phyloP scores from a whole-genome alignment of 1,140 invertebrate species.

The Drosophila pseudoobscura region DNA sequence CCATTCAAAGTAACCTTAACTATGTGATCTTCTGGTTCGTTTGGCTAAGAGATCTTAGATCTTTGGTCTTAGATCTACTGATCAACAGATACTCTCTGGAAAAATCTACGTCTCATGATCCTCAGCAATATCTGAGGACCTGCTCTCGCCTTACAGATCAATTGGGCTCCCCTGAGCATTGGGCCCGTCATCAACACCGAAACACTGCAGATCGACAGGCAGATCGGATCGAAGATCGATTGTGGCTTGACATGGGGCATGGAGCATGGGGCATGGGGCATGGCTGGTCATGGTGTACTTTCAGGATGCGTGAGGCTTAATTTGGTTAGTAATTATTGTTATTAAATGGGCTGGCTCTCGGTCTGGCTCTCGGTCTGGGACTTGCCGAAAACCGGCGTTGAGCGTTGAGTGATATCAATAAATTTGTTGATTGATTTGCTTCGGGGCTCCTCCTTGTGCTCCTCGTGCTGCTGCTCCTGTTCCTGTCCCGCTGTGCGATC shows the following conservation, averaged over 20 bases:
- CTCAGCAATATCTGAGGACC: too few species aligned
- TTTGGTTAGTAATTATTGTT: constrained; percentile 72
- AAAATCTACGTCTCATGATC: too few species aligned
- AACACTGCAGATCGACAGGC: constrained; percentile 12
- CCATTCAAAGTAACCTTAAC: too few species aligned
- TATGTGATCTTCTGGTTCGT: too few species aligned
- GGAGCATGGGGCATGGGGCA: constrained; percentile 13
- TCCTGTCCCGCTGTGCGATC: constrained; percentile 27
- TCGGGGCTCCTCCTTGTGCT: not conserved
- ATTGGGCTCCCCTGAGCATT: not conserved
- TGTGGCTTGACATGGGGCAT: constrained; percentile 21
- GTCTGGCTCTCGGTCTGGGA: not conserved
- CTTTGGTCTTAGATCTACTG: too few species aligned
- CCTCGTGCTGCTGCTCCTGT: constrained; percentile 1
- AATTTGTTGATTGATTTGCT: constrained; percentile 68
- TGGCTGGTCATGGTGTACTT: constrained; percentile 9
- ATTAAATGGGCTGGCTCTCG: constrained; percentile 39
- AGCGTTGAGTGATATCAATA: constrained; percentile 49
- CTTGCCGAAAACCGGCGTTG: constrained; percentile 3
- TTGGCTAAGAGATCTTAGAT: too few species aligned
- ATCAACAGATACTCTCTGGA: too few species aligned
- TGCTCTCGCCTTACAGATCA: too few species aligned
- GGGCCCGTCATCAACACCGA: constrained; percentile 29
- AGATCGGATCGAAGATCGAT: constrained; percentile 2
- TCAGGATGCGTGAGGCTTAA: constrained; percentile 55